Base-by-base conservation (phyloP, 2,113 vertebrate species). In the Oreotragus oreotragus region DNA sequence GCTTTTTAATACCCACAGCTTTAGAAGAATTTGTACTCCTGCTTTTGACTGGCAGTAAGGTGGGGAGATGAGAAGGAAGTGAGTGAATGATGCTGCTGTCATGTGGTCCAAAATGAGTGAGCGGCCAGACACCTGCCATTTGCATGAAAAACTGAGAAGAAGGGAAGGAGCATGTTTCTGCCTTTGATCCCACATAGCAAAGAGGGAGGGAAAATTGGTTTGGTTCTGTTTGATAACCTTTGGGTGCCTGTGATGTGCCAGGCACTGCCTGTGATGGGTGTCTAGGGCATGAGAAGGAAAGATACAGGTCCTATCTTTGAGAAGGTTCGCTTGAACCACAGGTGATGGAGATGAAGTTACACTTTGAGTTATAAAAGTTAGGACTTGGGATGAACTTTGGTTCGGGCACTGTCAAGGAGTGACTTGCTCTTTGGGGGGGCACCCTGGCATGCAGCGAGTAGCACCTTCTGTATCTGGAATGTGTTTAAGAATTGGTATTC, bases 401-500 rank as follows among this genome's bases (percentile, higher is more conserved):
- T 60, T 23, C 28, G 36, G 30, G 43, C 43, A 43, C 9, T 3
- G 43, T 8, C 2, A 28, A 27, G 45, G 86, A 23, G 21, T 39
- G 49, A 53, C 66, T 57, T 53, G 5, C 33, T 88, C 14, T 64
- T 91, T 81, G 83, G 53, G 64, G 36, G 47, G 83, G 2, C 2
- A 16, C 9, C 85, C 62, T 88, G n/a, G 8, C 2, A 2, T 73
- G 47, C 4, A 13, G 39, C 1, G n/a, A 70, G 30, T 15, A 84
- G n/a, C 7, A 27, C 30, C 43, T 45, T 81, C 9, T 64, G 53
- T 94, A 73, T 60, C 96, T 88, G 66, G 58, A 53, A 90, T 25
- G 62, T 96, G 87, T 92, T 96, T 95, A 66, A 83, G 53, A 33
- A 6, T 28, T 84, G 58, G 57, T 0, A 88, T 96, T 98, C 87